These are phyloP conservation scores for Hyppa rectilinea DNA, from an alignment of 2,888 invertebrate genomes.

Conservation along the genomic window DNA sequence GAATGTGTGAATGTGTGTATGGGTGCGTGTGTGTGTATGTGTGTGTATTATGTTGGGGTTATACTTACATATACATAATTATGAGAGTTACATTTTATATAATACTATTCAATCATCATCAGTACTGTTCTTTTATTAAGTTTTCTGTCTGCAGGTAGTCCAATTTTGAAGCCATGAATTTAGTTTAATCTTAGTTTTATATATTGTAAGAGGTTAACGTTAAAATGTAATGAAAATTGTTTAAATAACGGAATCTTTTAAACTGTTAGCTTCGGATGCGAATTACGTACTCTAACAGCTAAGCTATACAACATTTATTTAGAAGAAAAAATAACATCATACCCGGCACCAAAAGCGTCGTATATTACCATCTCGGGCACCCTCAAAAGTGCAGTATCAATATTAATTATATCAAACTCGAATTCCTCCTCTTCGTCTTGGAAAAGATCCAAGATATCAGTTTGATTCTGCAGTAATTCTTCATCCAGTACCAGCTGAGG, in stretches of 20 bases:
- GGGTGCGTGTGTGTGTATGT: too few relatives aligned
- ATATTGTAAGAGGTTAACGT: too few relatives aligned
- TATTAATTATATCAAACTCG: slow-evolving; percentile 87
- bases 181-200: too few relatives aligned
- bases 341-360: slow-evolving; percentile 59
- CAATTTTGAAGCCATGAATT: too few relatives aligned
- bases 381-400: slow-evolving; percentile 77
- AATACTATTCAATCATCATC: too few relatives aligned
- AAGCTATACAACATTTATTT: background rate
- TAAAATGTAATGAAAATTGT: background rate
- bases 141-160: too few relatives aligned
- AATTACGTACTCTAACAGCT: too few relatives aligned
- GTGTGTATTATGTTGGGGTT: too few relatives aligned
- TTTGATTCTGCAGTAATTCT: slow-evolving; percentile 49
- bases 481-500: background rate
- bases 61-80: too few relatives aligned
- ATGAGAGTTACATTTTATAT: too few relatives aligned
- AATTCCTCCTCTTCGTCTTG: slow-evolving; percentile 89
- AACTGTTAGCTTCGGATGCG: background rate
- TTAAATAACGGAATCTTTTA: background rate
- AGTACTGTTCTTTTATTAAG: too few relatives aligned
- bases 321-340: slow-evolving; percentile 27
- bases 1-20: too few relatives aligned
- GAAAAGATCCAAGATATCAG: slow-evolving; percentile 75
- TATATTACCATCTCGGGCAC: slow-evolving; percentile 77